These are phyloP conservation scores for Lordiphosa collinella DNA, from an alignment of 1,140 invertebrate species.

Conservation along the genomic window DNA sequence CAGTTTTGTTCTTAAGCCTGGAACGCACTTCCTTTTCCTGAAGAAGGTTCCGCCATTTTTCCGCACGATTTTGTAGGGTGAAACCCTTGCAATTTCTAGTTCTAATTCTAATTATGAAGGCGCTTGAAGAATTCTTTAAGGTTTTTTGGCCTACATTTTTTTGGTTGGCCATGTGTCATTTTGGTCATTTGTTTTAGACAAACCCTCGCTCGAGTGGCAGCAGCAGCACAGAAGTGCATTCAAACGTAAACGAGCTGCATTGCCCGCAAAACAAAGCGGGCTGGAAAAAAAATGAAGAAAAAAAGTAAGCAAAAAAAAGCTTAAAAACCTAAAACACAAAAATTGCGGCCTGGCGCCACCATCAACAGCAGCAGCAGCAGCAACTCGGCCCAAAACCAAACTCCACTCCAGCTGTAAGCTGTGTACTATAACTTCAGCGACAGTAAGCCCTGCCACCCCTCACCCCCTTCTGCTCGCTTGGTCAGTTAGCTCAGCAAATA, in stretches of 20 bases:
- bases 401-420: constrained; percentile 55
- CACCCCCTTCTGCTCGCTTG: background rate
- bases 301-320: constrained; percentile 43
- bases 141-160: constrained; percentile 17
- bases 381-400: constrained; percentile 35
- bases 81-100: constrained; percentile 17
- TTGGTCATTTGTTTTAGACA: constrained; percentile 74
- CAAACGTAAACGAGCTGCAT: constrained; percentile 58
- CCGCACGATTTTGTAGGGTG: constrained; percentile 52
- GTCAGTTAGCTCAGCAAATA: constrained; percentile 62
- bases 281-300: background rate
- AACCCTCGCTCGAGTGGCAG: constrained; percentile 22
- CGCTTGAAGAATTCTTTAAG: background rate
- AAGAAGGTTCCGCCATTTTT: constrained; percentile 35
- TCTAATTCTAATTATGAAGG: constrained; percentile 42
- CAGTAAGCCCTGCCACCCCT: constrained; percentile 31
- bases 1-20: constrained; percentile 46
- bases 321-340: constrained; percentile 75
- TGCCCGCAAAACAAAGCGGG: constrained; percentile 30
- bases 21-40: constrained; percentile 44
- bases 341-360: constrained; percentile 56
- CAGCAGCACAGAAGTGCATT: constrained; percentile 59
- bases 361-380: constrained; percentile 43
- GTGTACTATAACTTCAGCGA: constrained; percentile 61
- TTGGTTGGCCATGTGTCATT: constrained; percentile 64